Evolutionary conservation across 1,140 invertebrate genomes (phyloP), one percentile per base, ranked within the genome.

Genomic region (Melitaea cinxia): DNA sequence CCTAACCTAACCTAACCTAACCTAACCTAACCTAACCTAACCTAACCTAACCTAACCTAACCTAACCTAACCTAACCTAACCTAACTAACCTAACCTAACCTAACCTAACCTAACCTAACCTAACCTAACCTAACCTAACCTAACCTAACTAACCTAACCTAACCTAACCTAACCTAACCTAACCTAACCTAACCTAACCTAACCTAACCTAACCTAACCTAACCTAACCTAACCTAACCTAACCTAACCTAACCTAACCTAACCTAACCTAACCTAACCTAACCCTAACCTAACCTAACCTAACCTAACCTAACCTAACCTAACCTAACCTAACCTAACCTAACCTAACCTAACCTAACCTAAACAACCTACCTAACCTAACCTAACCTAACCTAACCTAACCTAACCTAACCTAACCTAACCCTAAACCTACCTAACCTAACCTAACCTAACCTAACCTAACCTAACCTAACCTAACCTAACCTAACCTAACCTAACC

Each of bases 331-430:
- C n/a, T 33, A 33, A 33, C 30, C 30, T 33, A 33, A 33, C 30
- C 30, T 33, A 33, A 33, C 73, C n/a, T 72, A 78, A 76, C 77
- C 73, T 76, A 78, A 78, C 75, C 72, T 73, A 79, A 77, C n/a
- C n/a, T n/a, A n/a, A n/a, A n/a, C n/a, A n/a, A n/a, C n/a, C n/a
- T n/a, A n/a, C n/a, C n/a, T n/a, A n/a, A n/a, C 73, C 72, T 73
- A 79, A 76, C 77, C 73, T 65, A 79, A 79, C 73, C 73, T 70
- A 77, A 66, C 70, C 71, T 67, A 80, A 79, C 76, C 62, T 57
- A 63, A 56, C 63, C 54, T 58, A 65, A 65, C 57, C 56, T 70
- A 69, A 64, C 53, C 61, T 50, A 65, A 65, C 54, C 55, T 56
- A 65, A 58, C 72, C 68, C n/a, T 65, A 70, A 68, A 68, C 35